Evolutionary conservation across 1,140 invertebrate genomes (phyloP), one percentile per base, ranked within the genome.

Genomic region (Halesus radiatus): DNA sequence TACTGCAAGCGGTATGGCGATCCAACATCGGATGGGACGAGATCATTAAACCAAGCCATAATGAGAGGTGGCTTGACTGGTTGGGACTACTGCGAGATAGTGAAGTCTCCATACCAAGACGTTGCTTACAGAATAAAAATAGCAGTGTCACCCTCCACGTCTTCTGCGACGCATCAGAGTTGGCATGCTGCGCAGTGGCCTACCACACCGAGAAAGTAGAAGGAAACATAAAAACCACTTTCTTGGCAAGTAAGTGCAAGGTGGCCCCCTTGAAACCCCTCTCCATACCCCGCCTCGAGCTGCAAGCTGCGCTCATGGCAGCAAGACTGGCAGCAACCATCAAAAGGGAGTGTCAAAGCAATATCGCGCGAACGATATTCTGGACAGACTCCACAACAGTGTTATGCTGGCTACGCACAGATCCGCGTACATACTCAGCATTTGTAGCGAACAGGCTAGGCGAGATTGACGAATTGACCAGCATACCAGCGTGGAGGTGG

Each of bases 1-100:
- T 89, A 6, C 64, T 89, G 0, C 88, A 89, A 84, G 78, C 86
- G 6, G 82, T 87, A 13, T 88, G 87, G 85, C 76, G 84, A n/a
- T 79, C 45, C 18, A 79, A 81, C 3, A 80, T 87, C 15, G 84
- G 83, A 23, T 89, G 88, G 88, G 86, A 89, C 29, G 79, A 85
- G 16, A 45, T 45, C 8, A 58, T 88, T 16, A 70, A 37, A 2
- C 8, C 53, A 15, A 60, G 76, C 8, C 80, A 82, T 18, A 72
- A 78, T 54, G 20, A 32, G 16, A 75, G 50, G 54, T 85, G 76
- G 78, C 1, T 26, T 10, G 79, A 66, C 16, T 84, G 84, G 84
- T 16, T 75, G 1, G 20, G 45, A 0, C 26, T 75, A 26, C 29
- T 82, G 13, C 16, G 52, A 23, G 3, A 7, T 6, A 26, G 83